Conservation (phyloP, 2,888 invertebrate genomes). For the Amiota minor region DNA sequence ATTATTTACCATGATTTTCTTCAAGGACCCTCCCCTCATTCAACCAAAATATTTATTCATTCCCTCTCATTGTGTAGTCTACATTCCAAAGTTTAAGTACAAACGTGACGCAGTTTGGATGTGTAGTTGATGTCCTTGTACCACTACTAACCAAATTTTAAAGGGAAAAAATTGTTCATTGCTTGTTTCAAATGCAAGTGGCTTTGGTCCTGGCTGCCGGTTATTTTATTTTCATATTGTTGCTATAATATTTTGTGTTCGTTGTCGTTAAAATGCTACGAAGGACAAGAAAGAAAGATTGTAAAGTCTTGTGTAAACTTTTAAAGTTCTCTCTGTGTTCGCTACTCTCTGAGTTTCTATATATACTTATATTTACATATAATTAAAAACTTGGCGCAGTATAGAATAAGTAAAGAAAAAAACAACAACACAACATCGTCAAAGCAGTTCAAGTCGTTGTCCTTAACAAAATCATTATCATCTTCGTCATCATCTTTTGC, state of each 20-base stretch:
- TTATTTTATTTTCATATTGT: slow-evolving; percentile 59
- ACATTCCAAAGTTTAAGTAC: slow-evolving; percentile 43
- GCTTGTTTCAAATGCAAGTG: neutral
- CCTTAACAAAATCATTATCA: neutral
- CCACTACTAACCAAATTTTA: too few relatives aligned
- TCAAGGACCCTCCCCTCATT: slow-evolving; percentile 18
- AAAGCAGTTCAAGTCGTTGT: neutral
- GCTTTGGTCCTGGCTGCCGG: slow-evolving; percentile 14
- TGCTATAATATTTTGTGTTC: slow-evolving; percentile 57
- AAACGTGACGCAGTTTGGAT: slow-evolving; percentile 42
- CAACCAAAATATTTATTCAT: slow-evolving; percentile 29
- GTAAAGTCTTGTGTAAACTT: slow-evolving; percentile 17
- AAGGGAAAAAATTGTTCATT: too few relatives aligned
- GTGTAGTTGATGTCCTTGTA: slow-evolving; percentile 43
- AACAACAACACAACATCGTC: slow-evolving; percentile 6
- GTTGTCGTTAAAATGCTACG: neutral
- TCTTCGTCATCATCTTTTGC: too few relatives aligned
- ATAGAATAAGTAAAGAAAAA: neutral
- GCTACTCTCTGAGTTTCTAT: slow-evolving; percentile 37
- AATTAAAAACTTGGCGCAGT: slow-evolving; percentile 55
- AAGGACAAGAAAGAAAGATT: too few relatives aligned
- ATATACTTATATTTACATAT: slow-evolving; percentile 65
- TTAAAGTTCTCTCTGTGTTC: slow-evolving; percentile 12
- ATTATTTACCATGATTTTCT: slow-evolving; percentile 67
- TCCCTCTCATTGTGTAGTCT: too few relatives aligned